phyloP scores from a whole-genome alignment of 2,113 vertebrate genomes.

The Nothoprocta perdicaria region DNA sequence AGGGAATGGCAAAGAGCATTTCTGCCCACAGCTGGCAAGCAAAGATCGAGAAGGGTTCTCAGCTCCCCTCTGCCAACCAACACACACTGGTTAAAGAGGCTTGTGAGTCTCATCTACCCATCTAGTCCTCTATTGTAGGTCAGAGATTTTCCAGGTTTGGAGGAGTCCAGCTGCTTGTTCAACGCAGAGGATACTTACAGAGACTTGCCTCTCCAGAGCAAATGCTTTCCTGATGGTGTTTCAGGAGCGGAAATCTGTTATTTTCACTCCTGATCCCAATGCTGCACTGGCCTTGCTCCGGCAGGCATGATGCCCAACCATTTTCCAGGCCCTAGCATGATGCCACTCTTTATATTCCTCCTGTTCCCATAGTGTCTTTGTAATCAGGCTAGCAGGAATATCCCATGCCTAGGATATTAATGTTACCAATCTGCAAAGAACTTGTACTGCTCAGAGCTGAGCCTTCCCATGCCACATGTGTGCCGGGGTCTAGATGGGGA shows the following conservation, averaged over 20 bases:
- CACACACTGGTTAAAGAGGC: neutral
- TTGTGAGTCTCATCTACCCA: neutral
- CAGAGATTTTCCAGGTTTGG: neutral
- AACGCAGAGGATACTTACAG: neutral
- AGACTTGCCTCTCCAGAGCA: neutral
- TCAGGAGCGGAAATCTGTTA: neutral
- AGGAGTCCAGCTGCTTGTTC: neutral
- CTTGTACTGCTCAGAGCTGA: neutral
- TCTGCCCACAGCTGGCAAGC: neutral
- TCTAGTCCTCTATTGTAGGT: neutral
- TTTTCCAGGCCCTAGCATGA: neutral
- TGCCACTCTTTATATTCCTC: neutral
- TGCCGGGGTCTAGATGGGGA: neutral
- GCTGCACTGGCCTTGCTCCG: neutral
- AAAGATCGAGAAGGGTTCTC: neutral
- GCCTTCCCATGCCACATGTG: neutral
- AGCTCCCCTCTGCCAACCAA: neutral
- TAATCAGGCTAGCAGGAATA: neutral
- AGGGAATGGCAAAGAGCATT: neutral
- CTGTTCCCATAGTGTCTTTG: neutral
- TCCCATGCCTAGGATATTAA: neutral
- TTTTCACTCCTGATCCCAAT: neutral
- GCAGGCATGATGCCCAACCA: neutral
- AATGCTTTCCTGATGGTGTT: neutral
- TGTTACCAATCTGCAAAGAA: accelerated